Evolutionary conservation across 1,140 invertebrate species (phyloP), one percentile per base, ranked within the genome.

Genomic region (Drosophila auraria): DNA sequence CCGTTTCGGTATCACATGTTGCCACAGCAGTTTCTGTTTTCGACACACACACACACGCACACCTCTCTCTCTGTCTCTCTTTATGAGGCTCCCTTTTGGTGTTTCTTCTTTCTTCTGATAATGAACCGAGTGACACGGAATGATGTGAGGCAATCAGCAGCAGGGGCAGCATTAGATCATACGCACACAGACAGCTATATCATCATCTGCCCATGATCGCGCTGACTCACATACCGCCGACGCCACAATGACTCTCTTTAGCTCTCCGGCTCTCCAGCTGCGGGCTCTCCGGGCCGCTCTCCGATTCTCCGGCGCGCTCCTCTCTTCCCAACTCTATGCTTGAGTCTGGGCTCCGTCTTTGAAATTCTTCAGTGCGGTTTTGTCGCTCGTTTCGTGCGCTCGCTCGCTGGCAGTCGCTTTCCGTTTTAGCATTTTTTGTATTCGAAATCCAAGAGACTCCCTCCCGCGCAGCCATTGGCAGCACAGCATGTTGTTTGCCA

Each of bases 301-400:
- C 33, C 45, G 20, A 50, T 30, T 78, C 73, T 49, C 38, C 47
- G 33, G 33, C 20, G 51, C 49, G 8, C 62, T 51, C 58, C 73
- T 65, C 68, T 59, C 61, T 42, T 50, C 56, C 42, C 36, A 77
- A 62, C 74, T 77, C 65, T 83, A 65, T 63, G 78, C 78, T 80
- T 80, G 77, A 80, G 45, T 66, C 70, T 57, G 58, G 72, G 75
- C 74, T 53, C 71, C 76, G 68, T 78, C 60, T 78, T 66, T 50
- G 74, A 77, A 78, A 87, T 89, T 87, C 84, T 89, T 91, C 86
- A 90, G 86, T 90, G 82, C 75, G 82, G 75, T 90, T 84, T 91
- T 72, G 84, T 84, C 70, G 78, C 57, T 87, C 70, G 86, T 82
- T 80, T 82, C 71, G 81, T 90, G 74, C 79, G 86, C 71, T 89